Evolutionary conservation across 2,888 invertebrate species (phyloP).

Genomic region (Chrysolina haemoptera): DNA sequence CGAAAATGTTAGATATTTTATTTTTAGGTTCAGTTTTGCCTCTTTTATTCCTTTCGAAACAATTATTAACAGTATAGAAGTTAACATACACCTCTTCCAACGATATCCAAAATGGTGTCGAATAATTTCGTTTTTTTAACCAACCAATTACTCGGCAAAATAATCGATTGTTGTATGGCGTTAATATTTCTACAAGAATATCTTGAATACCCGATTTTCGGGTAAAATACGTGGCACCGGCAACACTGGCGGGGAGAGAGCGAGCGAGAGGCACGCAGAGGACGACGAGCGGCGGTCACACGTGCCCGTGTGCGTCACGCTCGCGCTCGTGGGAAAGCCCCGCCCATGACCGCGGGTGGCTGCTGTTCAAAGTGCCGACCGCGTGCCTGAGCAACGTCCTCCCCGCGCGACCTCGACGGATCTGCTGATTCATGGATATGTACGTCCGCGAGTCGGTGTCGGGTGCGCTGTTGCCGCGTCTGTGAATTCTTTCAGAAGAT

Average conservation of each 20-base stretch:
- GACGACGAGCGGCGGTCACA: conserved; percentile 65
- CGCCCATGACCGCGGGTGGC: conserved; percentile 66
- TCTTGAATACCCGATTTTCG: no score
- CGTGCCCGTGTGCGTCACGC: conserved; percentile 68
- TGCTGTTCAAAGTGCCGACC: conserved; percentile 58
- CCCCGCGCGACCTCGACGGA: conserved; percentile 44
- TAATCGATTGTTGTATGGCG: no score
- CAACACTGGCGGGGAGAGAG: conserved; percentile 3
- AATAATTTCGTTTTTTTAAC: no score
- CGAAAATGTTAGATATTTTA: no score
- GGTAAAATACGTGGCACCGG: no score
- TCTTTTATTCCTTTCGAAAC: no score
- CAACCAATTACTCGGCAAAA: no score
- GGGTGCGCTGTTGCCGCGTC: conserved; percentile 35
- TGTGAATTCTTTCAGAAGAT: conserved; percentile 10
- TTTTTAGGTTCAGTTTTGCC: no score
- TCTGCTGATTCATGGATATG: conserved; percentile 52
- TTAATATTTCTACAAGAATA: no score
- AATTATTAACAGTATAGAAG: no score
- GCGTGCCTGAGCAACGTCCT: conserved; percentile 47
- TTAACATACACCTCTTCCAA: no score
- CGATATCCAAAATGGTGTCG: no score
- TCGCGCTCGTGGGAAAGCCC: conserved; percentile 68
- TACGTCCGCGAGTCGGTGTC: conserved; percentile 47
- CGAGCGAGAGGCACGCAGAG: conserved; percentile 30